Percentiles rank a stretch among this genome's conserved stretches.
phyloP scores from a whole-genome alignment of 2,888 invertebrate species.

The Rhingia campestris region DNA sequence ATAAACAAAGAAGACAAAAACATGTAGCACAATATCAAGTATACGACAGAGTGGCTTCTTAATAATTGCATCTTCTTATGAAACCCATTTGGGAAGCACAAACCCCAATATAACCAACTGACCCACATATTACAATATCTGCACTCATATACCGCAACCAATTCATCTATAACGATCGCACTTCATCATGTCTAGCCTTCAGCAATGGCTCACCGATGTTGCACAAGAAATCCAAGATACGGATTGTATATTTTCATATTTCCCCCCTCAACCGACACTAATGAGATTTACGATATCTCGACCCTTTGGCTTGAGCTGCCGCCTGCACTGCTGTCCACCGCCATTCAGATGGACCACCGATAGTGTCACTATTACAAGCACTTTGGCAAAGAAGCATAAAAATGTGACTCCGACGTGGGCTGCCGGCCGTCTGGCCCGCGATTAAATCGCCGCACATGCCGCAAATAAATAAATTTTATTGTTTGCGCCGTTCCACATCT shows the following conservation, averaged over 20 bases:
- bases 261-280: constrained; percentile 37
- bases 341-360: constrained; percentile 34
- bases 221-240: constrained; percentile 25
- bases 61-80: no score
- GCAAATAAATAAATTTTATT: constrained; percentile 55
- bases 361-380: constrained; percentile 54
- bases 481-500: constrained; percentile 61
- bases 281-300: constrained; percentile 62
- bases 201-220: constrained; percentile 22
- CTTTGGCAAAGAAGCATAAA: constrained; percentile 21
- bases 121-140: background rate
- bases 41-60: no score
- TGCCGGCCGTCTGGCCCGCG: constrained; percentile 27
- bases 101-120: no score
- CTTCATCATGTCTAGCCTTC: constrained; percentile 23
- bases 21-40: no score
- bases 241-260: background rate
- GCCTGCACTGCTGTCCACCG: background rate
- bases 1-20: no score
- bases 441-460: constrained; percentile 50
- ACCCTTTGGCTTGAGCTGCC: constrained; percentile 37
- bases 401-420: constrained; percentile 9
- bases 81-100: no score
- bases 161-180: constrained; percentile 16
- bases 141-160: background rate